Evolutionary conservation across 2,888 invertebrate genomes (phyloP), one percentile per base, ranked within the genome.

Genomic region (Polydrusus pterygomalis): DNA sequence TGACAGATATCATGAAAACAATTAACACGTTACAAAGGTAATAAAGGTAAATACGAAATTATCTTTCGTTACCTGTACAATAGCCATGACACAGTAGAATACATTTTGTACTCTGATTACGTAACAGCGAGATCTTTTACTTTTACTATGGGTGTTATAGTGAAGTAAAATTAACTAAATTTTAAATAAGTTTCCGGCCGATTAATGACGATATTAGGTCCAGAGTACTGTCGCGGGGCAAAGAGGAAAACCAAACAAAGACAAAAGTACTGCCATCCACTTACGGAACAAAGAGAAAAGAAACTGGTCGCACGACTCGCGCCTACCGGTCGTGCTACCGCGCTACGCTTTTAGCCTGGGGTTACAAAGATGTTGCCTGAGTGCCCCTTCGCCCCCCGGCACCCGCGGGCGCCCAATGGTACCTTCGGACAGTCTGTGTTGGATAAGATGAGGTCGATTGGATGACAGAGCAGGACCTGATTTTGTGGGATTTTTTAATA

Each of bases 241-340:
- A 68, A 40, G 74, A 65, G 70, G 15, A 25, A 30, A 49, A 69
- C 25, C 38, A 49, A 75, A 75, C 74, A 64, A 75, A 70, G 74
- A 75, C 60, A 65, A 60, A 70, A 47, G 47, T 70, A 70, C 18
- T 56, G 38, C 18, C 58, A 13, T 15, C 74, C 70, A 70, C 70
- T 75, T 56, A 40, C 47, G 20, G 47, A 56, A 75, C 74, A 72
- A 75, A 63, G 72, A 74, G 30, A 25, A 49, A 60, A 71, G 25
- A 74, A 75, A 69, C 72, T 72, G 74, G 75, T 71, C 77, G 74
- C 75, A 77, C 71, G 75, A 79, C 77, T 71, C 77, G 76, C 69
- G 78, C 90, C 90, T 90, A 90, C 90, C 90, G 90, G 90, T 89
- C 89, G 90, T 89, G 90, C 86, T 87, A 89, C 90, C 84, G 86